Evolutionary conservation across 2,888 invertebrate species (phyloP), one percentile per base, ranked within the genome.

Genomic region (Cataglyphis altisquamis): DNA sequence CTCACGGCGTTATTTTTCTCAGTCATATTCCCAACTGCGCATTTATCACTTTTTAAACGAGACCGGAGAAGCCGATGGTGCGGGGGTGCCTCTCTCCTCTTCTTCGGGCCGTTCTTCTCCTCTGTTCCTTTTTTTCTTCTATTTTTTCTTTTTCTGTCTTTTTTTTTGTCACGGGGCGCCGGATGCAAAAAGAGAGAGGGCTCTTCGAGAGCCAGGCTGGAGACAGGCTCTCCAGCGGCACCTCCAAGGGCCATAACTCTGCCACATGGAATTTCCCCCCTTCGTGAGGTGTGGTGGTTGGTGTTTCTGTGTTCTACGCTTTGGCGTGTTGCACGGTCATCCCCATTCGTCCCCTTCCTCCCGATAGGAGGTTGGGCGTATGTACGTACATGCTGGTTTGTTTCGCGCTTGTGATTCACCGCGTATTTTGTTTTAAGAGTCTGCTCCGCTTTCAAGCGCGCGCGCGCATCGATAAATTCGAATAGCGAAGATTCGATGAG

Each of bases 1-100:
- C 32, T 36, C 32, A 6, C 89, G 85, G 81, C 82, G 90, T 88
- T 92, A 94, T 94, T 94, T 94, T 93, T 94, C 94, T 93, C 94
- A 94, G 93, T 93, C 93, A 94, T 93, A 94, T 94, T 94, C 93
- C 91, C 90, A 88, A 85, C 90, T 85, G 90, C 89, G 93, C 94
- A 94, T 94, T 94, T 94, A 94, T 94, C 94, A 94, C 92, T 93
- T 93, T 93, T 93, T 93, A 92, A 94, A 93, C 92, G 91, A 91
- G 91, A 89, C 89, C 82, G 88, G 90, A 92, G 90, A 72, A 87
- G 81, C 84, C 60, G 82, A 70, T 75, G 67, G 64, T 45, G 66
- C 75, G 83, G 83, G 64, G 64, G 45, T 36, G 39, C 57, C 57
- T 45, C 57, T 45, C 57, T 67, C 63, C 75, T 82, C 84, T 60